phyloP scores from a whole-genome alignment of 2,888 invertebrate genomes.

The Amiota minor region DNA sequence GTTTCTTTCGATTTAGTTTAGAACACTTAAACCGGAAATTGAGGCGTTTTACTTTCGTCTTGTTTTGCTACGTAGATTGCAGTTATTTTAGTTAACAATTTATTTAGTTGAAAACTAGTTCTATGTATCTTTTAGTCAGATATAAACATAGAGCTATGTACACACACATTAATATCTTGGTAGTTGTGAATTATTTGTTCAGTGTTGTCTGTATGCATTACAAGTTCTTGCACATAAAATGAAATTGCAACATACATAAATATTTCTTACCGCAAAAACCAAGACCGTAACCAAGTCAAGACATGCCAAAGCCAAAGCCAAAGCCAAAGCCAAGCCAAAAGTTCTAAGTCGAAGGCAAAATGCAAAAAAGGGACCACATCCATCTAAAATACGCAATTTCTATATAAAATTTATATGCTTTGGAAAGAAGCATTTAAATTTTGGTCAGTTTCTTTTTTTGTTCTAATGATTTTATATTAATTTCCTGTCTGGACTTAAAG shows the following conservation, averaged over 20 bases:
- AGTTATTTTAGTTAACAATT: conserved; percentile 68
- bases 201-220: conserved; percentile 19
- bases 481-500: conserved; percentile 9
- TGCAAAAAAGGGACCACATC: too few relatives aligned
- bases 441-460: neutral
- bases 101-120: conserved; percentile 56
- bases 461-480: conserved; percentile 6
- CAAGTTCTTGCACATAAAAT: conserved; percentile 18
- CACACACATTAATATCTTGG: conserved; percentile 51
- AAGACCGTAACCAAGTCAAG: conserved; percentile 22
- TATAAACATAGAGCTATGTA: conserved; percentile 9
- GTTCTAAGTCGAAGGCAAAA: too few relatives aligned
- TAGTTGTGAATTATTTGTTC: conserved; percentile 50
- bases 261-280: conserved; percentile 15
- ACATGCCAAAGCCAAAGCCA: neutral
- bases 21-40: conserved; percentile 66
- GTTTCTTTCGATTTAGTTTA: conserved; percentile 55
- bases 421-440: neutral
- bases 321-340: neutral
- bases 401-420: neutral
- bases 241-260: conserved; percentile 13
- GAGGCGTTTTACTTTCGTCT: conserved; percentile 65
- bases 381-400: too few relatives aligned
- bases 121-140: conserved; percentile 36
- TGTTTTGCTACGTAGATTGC: conserved; percentile 60